phyloP scores from a whole-genome alignment of 2,113 vertebrate genomes.

The Alaudala cheleensis region DNA sequence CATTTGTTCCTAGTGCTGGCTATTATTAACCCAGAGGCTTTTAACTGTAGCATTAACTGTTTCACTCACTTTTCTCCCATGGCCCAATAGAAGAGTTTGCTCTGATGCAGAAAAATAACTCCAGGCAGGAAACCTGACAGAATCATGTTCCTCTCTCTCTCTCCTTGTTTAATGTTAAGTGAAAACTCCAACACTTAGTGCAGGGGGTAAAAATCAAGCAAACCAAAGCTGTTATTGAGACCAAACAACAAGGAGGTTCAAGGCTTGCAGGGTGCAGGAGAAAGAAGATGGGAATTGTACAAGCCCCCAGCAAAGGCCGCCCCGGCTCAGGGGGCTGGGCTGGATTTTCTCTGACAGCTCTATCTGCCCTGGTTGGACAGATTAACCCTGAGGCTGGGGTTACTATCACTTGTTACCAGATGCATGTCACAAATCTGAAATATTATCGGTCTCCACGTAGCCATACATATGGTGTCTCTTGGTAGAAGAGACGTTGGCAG shows the following conservation, averaged over 20 bases:
- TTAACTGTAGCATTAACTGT: constrained; percentile 8
- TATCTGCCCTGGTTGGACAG: background rate
- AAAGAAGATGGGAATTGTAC: background rate
- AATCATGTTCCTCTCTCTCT: background rate
- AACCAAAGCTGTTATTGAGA: background rate
- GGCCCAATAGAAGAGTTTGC: background rate
- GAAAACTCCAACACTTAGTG: background rate
- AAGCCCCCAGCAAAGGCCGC: background rate
- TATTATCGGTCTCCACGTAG: background rate
- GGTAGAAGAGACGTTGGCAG: background rate
- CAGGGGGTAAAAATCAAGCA: background rate
- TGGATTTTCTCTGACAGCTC: background rate
- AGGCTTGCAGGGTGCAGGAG: background rate
- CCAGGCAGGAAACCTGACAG: background rate
- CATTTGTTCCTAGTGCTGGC: background rate
- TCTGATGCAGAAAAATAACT: background rate
- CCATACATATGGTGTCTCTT: background rate
- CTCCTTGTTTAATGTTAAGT: background rate
- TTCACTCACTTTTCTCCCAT: background rate
- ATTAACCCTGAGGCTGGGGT: background rate
- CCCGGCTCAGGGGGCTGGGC: rapidly evolving
- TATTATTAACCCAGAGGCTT: constrained; percentile 46
- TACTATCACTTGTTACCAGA: background rate
- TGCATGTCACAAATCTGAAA: constrained; percentile 10
- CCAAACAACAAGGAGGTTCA: background rate